Percentiles rank a stretch among this genome's conserved stretches.
phyloP scores from a whole-genome alignment of 1,140 invertebrate genomes.

The Drosophila littoralis region DNA sequence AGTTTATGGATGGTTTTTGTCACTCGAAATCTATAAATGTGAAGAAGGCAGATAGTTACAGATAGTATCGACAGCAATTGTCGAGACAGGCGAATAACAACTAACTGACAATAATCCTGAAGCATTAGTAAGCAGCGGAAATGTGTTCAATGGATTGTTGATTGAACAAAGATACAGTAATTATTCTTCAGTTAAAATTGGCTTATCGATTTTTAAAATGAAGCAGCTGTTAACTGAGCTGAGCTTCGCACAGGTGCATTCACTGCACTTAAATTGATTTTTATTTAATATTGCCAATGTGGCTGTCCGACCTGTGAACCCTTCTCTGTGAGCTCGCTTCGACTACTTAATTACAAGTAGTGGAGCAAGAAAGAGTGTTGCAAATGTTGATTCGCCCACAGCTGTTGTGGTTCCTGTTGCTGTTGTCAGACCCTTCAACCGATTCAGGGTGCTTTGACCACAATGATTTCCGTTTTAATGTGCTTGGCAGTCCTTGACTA shows the following conservation, averaged over 20 bases:
- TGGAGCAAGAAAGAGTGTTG: constrained; percentile 61
- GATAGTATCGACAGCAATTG: no score
- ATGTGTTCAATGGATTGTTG: no score
- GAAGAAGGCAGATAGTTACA: no score
- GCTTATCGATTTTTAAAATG: constrained; percentile 5
- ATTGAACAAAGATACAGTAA: not conserved
- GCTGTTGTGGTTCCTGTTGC: constrained; percentile 33
- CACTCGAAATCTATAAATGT: no score
- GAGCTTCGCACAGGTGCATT: not conserved
- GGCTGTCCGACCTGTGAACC: not conserved
- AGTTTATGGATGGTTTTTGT: no score
- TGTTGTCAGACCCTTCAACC: constrained; percentile 29
- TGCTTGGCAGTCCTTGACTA: constrained; percentile 27
- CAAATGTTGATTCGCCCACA: constrained; percentile 54
- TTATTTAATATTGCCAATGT: constrained; percentile 1
- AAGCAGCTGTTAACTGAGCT: not conserved
- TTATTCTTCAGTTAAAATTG: constrained; percentile 1
- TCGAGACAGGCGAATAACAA: no score
- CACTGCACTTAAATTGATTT: not conserved
- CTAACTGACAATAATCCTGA: no score
- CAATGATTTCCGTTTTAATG: constrained; percentile 79
- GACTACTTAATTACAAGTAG: constrained; percentile 60
- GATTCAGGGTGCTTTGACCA: constrained; percentile 43
- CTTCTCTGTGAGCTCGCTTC: constrained; percentile 19
- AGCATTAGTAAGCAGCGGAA: no score